Evolutionary conservation across 2,797 vertebrate species (phyloP), one percentile per base, ranked within the genome.

Genomic region (Cynodonichthys magdalenae): DNA sequence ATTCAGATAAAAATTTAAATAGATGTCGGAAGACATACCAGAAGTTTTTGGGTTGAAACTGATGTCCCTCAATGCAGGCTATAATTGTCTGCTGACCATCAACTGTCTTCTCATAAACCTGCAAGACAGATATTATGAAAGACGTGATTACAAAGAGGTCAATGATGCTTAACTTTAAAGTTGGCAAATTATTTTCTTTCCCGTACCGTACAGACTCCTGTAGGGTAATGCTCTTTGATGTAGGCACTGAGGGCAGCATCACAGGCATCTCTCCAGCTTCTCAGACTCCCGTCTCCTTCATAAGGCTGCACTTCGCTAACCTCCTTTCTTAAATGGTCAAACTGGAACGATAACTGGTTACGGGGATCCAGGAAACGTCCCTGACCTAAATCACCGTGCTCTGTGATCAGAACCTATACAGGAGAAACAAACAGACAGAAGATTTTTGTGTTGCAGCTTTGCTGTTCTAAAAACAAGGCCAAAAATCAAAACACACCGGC

Each of bases 1-100:
- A 59, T 42, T 67, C 24, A 51, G 10, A 52, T 42, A 14, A n/a
- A 15, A 9, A 52, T 27, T 48, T 8, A 44, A 63, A 65, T 1
- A 54, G 9, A 10, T 6, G n/a, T 61, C 9, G 27, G 9, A 57
- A 5, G 6, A 53, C 36, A 77, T 93, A 99, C 98, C 98, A 99
- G 87, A 99, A 99, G 82, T 99, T 99, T 93, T 99, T 98, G 87
- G 98, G 97, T 93, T 99, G 97, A 90, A 99, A 99, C 83, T 99
- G 96, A 93, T 99, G 98, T 86, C 97, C 97, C 80, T 99, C 98
- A 84, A 99, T 98, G 84, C 97, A 99, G 57, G 94, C 97, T 86
- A 99, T 98, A 87, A 99, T 96, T 27, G 96, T 98, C 90, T 98
- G 96, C 81, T 99, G 97, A 77, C 97, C 96, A 74, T 98, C 98